Evolutionary conservation across 2,888 invertebrate species (phyloP), one percentile per base, ranked within the genome.

Genomic region (Lycia hirtaria): DNA sequence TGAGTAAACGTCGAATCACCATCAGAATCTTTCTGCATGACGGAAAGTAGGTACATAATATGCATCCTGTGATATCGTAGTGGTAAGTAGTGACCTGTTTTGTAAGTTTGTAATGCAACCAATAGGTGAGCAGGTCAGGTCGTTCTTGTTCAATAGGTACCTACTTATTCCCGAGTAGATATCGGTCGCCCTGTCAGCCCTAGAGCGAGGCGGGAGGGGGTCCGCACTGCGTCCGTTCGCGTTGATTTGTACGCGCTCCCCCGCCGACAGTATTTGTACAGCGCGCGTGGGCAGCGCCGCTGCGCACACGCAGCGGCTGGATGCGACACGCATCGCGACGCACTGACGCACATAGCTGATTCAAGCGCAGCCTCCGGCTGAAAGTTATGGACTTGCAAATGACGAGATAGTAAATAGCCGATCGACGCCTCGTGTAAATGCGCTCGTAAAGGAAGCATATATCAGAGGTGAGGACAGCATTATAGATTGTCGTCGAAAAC

Each of bases 191-290:
- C 26, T 40, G 60, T 47, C 85, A 87, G 71, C 87, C 87, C 87
- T 87, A 79, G 54, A 38, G 59, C 54, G 52, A 68, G 74, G 73
- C 84, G 64, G 75, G 75, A 80, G 81, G 88, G 88, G 88, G 86
- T 81, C 82, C 64, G 61, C 63, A 76, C 72, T 80, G 75, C 79
- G 82, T 80, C 85, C 69, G 75, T 71, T 67, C 79, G 80, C 84
- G 87, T 84, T 91, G 90, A 88, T 88, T 90, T 90, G 90, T 89
- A 88, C 88, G 74, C 81, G 88, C 83, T 77, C 86, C 83, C 90
- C 90, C 87, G 90, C 83, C 76, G 90, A 78, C 87, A 72, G 85
- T 87, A 84, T 87, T 87, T 88, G 88, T 87, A 82, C 83, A 78
- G 76, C 80, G 78, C 78, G 81, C 85, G 83, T 78, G 83, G 80